These are phyloP conservation scores for Anagyrus pseudococci DNA, from an alignment of 2,888 invertebrate genomes.

Conservation along the genomic window DNA sequence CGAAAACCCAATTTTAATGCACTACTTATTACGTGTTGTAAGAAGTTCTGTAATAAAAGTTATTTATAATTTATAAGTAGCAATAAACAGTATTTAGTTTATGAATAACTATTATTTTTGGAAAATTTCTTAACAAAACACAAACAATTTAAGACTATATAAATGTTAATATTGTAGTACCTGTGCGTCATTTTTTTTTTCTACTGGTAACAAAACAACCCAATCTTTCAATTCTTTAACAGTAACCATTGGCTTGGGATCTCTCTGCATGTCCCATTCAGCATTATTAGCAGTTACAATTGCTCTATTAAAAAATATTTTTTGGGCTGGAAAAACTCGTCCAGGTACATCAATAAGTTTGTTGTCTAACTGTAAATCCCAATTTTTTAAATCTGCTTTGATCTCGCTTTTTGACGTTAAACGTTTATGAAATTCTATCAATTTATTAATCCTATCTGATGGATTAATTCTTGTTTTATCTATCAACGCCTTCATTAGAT, in stretches of 20 bases:
- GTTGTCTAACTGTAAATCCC: constrained; percentile 74
- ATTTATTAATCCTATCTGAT: constrained; percentile 68
- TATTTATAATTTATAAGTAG: background rate
- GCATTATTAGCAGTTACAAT: constrained; percentile 66
- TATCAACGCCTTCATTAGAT: constrained; percentile 73
- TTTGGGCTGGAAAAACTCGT: constrained; percentile 71
- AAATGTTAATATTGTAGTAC: constrained; percentile 37
- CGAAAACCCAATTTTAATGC: constrained; percentile 60
- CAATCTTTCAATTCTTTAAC: constrained; percentile 56
- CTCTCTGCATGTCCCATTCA: constrained; percentile 77
- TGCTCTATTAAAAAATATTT: constrained; percentile 65
- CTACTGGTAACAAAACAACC: constrained; percentile 52
- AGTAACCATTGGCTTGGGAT: constrained; percentile 56
- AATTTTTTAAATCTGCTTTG: constrained; percentile 68
- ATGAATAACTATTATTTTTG: background rate
- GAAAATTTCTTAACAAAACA: constrained; percentile 61
- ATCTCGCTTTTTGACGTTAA: background rate
- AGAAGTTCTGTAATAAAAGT: constrained; percentile 37
- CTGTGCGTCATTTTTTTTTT: constrained; percentile 66
- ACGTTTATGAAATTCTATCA: constrained; percentile 69
- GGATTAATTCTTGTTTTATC: constrained; percentile 79
- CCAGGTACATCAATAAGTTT: constrained; percentile 72
- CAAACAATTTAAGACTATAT: background rate
- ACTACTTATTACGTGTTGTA: constrained; percentile 19
- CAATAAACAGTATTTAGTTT: background rate